Conservation (phyloP, 1,140 invertebrate genomes). For the Micrasema minimum region DNA sequence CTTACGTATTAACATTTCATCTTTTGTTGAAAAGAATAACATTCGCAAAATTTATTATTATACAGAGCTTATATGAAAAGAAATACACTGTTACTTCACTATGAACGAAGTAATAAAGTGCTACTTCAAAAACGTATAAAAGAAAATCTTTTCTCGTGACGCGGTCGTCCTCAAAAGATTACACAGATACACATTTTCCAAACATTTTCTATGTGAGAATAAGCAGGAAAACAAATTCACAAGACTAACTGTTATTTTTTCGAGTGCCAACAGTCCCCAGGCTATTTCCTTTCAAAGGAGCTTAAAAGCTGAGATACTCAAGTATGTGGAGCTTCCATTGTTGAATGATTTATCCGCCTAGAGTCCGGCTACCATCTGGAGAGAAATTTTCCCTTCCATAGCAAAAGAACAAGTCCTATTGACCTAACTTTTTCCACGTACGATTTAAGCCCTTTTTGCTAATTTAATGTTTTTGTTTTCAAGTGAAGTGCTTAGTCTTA, state of each 20-base stretch:
- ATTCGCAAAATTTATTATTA: too few relatives aligned
- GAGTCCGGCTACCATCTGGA: conserved; percentile 26
- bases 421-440: conserved; percentile 29
- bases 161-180: not conserved
- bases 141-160: too few relatives aligned
- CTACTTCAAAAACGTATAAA: too few relatives aligned
- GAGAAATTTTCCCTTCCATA: conserved; percentile 15
- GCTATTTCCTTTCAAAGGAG: conserved; percentile 27
- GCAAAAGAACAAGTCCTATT: conserved; percentile 23
- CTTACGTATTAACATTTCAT: too few relatives aligned
- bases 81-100: too few relatives aligned
- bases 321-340: conserved; percentile 35
- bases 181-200: conserved; percentile 21
- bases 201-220: conserved; percentile 20
- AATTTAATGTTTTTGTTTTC: conserved; percentile 41
- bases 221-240: conserved; percentile 27
- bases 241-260: conserved; percentile 34
- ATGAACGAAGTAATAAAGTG: too few relatives aligned
- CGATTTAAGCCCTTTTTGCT: conserved; percentile 4
- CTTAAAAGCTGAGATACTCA: conserved; percentile 30
- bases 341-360: conserved; percentile 33
- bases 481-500: too few relatives aligned
- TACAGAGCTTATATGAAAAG: too few relatives aligned
- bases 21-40: too few relatives aligned
- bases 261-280: conserved; percentile 26